These are phyloP conservation scores for Xanthostigma xanthostigma DNA, from an alignment of 2,888 invertebrate genomes.

Conservation along the genomic window DNA sequence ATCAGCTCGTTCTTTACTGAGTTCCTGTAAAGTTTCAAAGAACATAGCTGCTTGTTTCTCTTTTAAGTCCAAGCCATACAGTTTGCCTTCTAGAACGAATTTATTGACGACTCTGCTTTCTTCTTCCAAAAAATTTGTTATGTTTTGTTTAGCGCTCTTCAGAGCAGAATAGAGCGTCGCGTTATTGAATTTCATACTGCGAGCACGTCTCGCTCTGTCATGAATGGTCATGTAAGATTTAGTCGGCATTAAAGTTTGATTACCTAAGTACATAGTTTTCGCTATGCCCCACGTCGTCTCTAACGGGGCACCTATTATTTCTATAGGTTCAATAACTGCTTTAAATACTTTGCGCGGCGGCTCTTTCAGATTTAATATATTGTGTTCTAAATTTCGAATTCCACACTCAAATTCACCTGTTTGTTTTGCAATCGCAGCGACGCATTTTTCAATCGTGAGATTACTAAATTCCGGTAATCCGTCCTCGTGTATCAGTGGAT, in stretches of 20 bases:
- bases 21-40: conserved; percentile 33
- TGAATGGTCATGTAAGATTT: conserved; percentile 66
- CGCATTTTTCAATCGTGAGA: conserved; percentile 69
- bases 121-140: conserved; percentile 34
- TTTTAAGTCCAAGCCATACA: conserved; percentile 64
- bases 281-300: conserved; percentile 79
- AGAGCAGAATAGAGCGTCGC: conserved; percentile 52
- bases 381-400: conserved; percentile 50
- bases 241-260: conserved; percentile 64
- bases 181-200: conserved; percentile 58
- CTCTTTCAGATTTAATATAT: conserved; percentile 25
- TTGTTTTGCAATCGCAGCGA: conserved; percentile 70
- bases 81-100: conserved; percentile 63
- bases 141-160: conserved; percentile 28
- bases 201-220: conserved; percentile 59
- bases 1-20: conserved; percentile 39
- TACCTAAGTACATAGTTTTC: conserved; percentile 68
- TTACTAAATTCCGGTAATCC: conserved; percentile 69
- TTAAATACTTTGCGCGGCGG: conserved; percentile 45
- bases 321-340: conserved; percentile 58
- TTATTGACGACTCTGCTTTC: conserved; percentile 60
- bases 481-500: conserved; percentile 54
- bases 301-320: conserved; percentile 54
- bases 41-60: conserved; percentile 37
- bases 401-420: conserved; percentile 67